A percentile compares a stretch with the other conserved stretches of the same genome.
phyloP scores from a whole-genome alignment of 1,140 invertebrate genomes.

The Harpegnathos saltator region DNA sequence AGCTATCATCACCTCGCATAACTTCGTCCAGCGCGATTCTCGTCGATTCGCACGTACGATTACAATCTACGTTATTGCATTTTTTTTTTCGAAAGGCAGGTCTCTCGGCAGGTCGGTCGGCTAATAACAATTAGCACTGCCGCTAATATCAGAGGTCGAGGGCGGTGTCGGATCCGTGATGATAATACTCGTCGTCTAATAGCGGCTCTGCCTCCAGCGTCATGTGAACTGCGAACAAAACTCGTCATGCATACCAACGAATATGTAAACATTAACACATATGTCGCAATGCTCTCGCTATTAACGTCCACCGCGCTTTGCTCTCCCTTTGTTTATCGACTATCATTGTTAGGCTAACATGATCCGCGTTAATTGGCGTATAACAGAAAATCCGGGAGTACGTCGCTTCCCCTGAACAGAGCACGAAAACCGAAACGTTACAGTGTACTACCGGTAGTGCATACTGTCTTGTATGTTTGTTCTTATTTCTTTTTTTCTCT shows the following conservation, averaged over 20 bases:
- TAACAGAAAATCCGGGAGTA: not conserved
- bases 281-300: conserved; percentile 7
- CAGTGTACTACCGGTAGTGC: no score
- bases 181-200: conserved; percentile 81
- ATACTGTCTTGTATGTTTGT: no score
- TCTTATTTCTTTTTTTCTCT: no score
- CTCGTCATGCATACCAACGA: conserved; percentile 82
- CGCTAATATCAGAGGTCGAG: conserved; percentile 80
- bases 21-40: no score
- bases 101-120: not conserved
- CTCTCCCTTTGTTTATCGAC: not conserved
- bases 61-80: no score
- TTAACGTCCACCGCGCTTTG: not conserved
- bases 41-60: no score
- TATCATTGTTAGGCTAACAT: not conserved
- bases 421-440: no score
- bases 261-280: conserved; percentile 59
- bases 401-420: no score
- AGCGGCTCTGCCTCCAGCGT: conserved; percentile 82
- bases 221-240: conserved; percentile 84
- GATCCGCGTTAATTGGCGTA: not conserved
- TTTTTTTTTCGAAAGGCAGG: no score
- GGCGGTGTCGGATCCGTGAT: conserved; percentile 80
- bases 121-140: conserved; percentile 36
- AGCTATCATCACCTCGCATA: no score